Evolutionary conservation across 2,888 invertebrate genomes (phyloP).

Genomic region (Cryptocheilus praepositus): DNA sequence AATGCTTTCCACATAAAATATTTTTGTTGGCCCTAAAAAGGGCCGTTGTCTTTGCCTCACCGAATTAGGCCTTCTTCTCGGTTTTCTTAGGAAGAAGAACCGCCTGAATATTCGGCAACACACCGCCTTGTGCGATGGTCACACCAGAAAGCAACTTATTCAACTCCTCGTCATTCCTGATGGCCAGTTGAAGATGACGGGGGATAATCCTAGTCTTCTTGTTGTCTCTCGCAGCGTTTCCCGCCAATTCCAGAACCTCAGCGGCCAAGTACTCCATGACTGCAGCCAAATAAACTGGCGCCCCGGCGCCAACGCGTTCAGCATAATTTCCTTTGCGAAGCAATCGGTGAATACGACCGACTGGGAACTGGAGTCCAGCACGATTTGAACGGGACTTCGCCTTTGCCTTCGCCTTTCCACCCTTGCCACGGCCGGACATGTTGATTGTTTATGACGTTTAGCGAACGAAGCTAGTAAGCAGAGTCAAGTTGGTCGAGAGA

Average conservation of each 20-base stretch:
- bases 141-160: slow-evolving; percentile 83
- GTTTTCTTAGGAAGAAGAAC: slow-evolving; percentile 85
- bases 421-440: slow-evolving; percentile 7
- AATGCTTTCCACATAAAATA: not conserved
- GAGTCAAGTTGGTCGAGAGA: too few relatives aligned
- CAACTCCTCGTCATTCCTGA: slow-evolving; percentile 85
- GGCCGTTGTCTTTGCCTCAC: slow-evolving; percentile 24
- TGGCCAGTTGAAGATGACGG: slow-evolving; percentile 86
- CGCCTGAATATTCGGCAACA: slow-evolving; percentile 86
- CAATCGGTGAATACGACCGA: slow-evolving; percentile 8
- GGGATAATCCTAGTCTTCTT: slow-evolving; percentile 83
- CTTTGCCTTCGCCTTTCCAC: slow-evolving; percentile 3
- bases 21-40: slow-evolving; percentile 29
- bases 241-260: slow-evolving; percentile 82
- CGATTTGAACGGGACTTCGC: slow-evolving; percentile 2
- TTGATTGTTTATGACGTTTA: not conserved
- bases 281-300: slow-evolving; percentile 78
- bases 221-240: slow-evolving; percentile 82
- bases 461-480: too few relatives aligned
- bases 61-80: slow-evolving; percentile 53
- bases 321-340: slow-evolving; percentile 78
- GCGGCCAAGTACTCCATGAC: slow-evolving; percentile 83
- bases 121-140: slow-evolving; percentile 86
- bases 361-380: slow-evolving; percentile 12
- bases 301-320: slow-evolving; percentile 77